These are phyloP conservation scores for Amblyjoppa fuscipennis DNA, from an alignment of 2,888 invertebrate species.

Conservation along the genomic window DNA sequence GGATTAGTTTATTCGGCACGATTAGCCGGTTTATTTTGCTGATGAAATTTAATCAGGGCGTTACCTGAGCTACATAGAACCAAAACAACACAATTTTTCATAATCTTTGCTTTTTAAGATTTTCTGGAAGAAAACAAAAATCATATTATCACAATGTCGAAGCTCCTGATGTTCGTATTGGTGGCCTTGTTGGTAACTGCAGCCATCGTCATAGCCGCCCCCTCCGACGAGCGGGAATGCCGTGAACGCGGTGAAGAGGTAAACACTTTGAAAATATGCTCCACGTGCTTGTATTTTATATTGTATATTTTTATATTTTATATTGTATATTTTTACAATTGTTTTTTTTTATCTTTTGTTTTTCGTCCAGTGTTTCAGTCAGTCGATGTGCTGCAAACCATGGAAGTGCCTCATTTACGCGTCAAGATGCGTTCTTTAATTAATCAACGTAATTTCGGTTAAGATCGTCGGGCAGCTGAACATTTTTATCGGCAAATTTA, in stretches of 20 bases:
- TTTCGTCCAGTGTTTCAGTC: background rate
- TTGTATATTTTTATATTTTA: too few species aligned
- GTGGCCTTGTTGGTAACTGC: constrained; percentile 74
- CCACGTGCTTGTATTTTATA: background rate
- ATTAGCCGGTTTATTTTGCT: too few species aligned
- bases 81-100: background rate
- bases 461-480: too few species aligned
- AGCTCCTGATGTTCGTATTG: constrained; percentile 72
- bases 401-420: background rate
- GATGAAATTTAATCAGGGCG: too few species aligned
- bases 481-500: too few species aligned
- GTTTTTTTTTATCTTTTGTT: background rate
- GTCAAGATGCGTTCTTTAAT: background rate
- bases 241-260: background rate
- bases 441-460: background rate
- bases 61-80: too few species aligned
- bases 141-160: constrained; percentile 73
- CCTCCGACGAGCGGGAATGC: background rate
- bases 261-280: too few species aligned
- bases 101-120: background rate
- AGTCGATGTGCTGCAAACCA: background rate
- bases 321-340: background rate
- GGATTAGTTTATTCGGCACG: too few species aligned
- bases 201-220: constrained; percentile 72
- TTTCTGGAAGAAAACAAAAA: background rate